These are phyloP conservation scores for Drosophila dives DNA, from an alignment of 2,888 invertebrate species.

Conservation along the genomic window DNA sequence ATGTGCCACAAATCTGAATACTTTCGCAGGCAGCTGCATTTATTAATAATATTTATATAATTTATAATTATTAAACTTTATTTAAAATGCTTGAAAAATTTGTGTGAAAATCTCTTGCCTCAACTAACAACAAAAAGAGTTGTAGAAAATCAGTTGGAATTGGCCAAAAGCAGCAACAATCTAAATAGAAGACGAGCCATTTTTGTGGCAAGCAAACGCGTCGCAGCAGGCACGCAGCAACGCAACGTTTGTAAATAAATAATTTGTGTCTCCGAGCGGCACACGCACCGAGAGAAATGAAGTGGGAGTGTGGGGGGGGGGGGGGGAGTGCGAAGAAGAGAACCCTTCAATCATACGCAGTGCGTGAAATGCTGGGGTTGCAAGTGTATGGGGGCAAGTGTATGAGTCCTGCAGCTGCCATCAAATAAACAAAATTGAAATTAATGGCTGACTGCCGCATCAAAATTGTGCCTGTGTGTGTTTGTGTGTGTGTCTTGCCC, in stretches of 20 bases:
- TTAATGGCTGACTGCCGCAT: conserved; percentile 64
- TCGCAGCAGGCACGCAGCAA: conserved; percentile 14
- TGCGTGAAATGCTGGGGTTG: not conserved
- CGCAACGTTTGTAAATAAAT: conserved; percentile 68
- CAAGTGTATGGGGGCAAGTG: conserved; percentile 2
- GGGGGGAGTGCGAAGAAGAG: conserved; percentile 6
- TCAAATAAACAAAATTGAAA: conserved; percentile 60
- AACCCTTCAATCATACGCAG: conserved; percentile 48
- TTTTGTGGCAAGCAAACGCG: not conserved
- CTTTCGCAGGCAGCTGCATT: not conserved
- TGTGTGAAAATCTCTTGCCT: not conserved
- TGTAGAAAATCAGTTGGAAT: not conserved
- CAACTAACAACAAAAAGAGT: not conserved
- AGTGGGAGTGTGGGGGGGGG: not conserved
- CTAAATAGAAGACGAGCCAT: not conserved
- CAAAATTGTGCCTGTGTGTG: not conserved
- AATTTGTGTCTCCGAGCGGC: conserved; percentile 60
- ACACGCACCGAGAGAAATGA: conserved; percentile 2
- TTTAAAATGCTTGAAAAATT: too few species aligned
- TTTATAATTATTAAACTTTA: not conserved
- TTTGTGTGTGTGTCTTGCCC: conserved; percentile 22
- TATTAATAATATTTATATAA: not conserved
- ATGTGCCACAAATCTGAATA: not conserved
- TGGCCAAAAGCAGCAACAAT: not conserved
- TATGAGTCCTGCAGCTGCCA: conserved; percentile 11